These are phyloP conservation scores for Phrynocephalus vlangalii DNA, from an alignment of 2,797 vertebrate genomes.

Conservation along the genomic window DNA sequence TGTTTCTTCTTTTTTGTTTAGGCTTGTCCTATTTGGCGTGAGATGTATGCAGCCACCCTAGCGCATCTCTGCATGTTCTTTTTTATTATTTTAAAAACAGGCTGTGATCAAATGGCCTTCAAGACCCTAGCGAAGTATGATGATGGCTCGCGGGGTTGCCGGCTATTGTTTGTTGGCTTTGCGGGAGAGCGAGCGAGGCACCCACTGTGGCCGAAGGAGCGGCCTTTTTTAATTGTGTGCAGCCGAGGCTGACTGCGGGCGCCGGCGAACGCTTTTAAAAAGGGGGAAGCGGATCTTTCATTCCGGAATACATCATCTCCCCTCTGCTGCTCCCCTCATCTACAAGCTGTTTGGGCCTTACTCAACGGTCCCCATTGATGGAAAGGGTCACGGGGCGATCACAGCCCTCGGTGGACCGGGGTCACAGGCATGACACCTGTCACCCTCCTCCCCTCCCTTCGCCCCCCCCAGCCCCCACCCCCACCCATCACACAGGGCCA, in stretches of 20 bases:
- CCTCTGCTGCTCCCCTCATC: slow-evolving; percentile 72
- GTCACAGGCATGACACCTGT: slow-evolving; percentile 73
- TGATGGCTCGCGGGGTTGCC: too few relatives aligned
- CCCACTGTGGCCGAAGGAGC: slow-evolving; percentile 18
- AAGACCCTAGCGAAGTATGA: neutral
- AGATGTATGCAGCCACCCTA: too few relatives aligned
- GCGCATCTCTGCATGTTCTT: too few relatives aligned
- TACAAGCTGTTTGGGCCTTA: slow-evolving; percentile 69
- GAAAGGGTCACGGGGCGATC: slow-evolving; percentile 67
- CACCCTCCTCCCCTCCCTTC: neutral
- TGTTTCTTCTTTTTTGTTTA: too few relatives aligned
- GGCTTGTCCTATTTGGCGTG: too few relatives aligned
- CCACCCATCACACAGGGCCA: neutral
- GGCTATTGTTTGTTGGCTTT: slow-evolving; percentile 50
- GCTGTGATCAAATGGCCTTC: too few relatives aligned
- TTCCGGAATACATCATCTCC: slow-evolving; percentile 74
- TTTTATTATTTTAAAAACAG: too few relatives aligned
- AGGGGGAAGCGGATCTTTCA: slow-evolving; percentile 66
- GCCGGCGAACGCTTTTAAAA: slow-evolving; percentile 55
- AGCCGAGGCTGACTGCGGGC: slow-evolving; percentile 68
- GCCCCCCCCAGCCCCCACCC: neutral
- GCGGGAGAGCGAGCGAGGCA: neutral
- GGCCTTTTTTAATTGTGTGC: slow-evolving; percentile 72
- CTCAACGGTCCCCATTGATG: slow-evolving; percentile 40
- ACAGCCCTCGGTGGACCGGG: slow-evolving; percentile 57